A percentile compares a stretch with the other conserved stretches of the same genome.
phyloP scores from a whole-genome alignment of 2,888 invertebrate species.

The Elmis aenea region DNA sequence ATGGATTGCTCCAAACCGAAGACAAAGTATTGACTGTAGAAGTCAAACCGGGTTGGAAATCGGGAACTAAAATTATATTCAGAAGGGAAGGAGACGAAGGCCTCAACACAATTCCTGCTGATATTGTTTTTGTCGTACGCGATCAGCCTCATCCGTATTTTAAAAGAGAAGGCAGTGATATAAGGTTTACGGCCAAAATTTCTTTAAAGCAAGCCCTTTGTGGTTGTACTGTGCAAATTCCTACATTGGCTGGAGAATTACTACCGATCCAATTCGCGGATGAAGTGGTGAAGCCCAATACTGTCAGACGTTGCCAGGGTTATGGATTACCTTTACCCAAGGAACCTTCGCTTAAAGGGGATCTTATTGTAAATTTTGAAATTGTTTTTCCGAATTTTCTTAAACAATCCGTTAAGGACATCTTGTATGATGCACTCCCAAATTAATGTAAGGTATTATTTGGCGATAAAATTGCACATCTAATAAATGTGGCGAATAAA shows the following conservation, averaged over 20 bases:
- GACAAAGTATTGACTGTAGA: constrained; percentile 89
- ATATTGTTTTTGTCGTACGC: constrained; percentile 88
- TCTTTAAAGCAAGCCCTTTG: constrained; percentile 83
- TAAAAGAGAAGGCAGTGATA: constrained; percentile 86
- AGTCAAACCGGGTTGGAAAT: constrained; percentile 95
- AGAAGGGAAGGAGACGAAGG: constrained; percentile 91
- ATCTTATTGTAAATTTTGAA: constrained; percentile 85
- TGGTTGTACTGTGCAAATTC: constrained; percentile 77
- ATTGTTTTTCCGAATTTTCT: constrained; percentile 83
- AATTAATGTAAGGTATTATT: too few species aligned
- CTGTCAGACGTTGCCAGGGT: constrained; percentile 75
- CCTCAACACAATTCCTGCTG: constrained; percentile 86
- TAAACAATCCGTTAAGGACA: constrained; percentile 69
- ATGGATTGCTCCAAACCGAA: constrained; percentile 74
- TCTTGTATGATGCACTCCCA: constrained; percentile 34
- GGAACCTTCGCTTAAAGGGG: constrained; percentile 81
- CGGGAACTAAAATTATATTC: constrained; percentile 95
- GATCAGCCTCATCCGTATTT: constrained; percentile 85
- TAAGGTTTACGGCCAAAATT: constrained; percentile 78
- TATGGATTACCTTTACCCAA: constrained; percentile 90
- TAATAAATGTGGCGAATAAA: too few species aligned
- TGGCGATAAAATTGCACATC: too few species aligned
- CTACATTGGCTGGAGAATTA: constrained; percentile 75
- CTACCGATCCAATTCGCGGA: constrained; percentile 67
- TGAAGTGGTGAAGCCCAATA: constrained; percentile 80